Conservation (phyloP, 2,113 vertebrate species). For the Menura novaehollandiae region DNA sequence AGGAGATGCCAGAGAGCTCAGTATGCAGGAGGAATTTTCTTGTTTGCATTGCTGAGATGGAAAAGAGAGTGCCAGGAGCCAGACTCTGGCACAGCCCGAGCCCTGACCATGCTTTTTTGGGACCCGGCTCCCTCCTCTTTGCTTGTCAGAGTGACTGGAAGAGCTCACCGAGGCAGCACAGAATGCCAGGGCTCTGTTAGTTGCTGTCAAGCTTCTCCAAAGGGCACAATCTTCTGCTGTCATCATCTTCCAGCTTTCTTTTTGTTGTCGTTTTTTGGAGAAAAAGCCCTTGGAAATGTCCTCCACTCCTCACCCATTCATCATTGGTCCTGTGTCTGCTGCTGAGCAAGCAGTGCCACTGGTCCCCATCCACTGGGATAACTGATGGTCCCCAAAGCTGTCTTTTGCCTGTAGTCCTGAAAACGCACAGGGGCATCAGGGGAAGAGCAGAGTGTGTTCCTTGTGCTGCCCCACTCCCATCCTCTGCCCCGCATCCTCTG, state of each 20-base stretch:
- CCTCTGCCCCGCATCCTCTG: fast-evolving
- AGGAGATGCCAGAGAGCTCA: not conserved
- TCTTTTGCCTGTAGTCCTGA: not conserved
- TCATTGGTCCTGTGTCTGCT: not conserved
- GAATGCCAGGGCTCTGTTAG: not conserved
- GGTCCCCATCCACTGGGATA: not conserved
- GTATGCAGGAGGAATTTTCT: not conserved
- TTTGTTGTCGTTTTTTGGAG: not conserved
- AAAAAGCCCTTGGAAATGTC: not conserved
- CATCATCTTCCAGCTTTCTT: not conserved
- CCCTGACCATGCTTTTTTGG: not conserved
- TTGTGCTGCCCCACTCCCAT: not conserved
- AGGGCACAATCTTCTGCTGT: not conserved
- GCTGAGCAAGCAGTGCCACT: not conserved
- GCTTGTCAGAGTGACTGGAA: not conserved
- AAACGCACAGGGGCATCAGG: fast-evolving
- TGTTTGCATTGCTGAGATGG: not conserved
- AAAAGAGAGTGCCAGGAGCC: not conserved
- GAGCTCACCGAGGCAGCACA: not conserved
- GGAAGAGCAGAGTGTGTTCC: not conserved
- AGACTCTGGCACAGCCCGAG: not conserved
- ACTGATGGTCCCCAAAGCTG: not conserved
- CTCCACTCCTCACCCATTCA: not conserved
- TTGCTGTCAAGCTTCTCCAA: not conserved
- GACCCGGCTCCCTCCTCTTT: not conserved